Conservation (phyloP, 2,797 vertebrate species). For the Characodon lateralis region DNA sequence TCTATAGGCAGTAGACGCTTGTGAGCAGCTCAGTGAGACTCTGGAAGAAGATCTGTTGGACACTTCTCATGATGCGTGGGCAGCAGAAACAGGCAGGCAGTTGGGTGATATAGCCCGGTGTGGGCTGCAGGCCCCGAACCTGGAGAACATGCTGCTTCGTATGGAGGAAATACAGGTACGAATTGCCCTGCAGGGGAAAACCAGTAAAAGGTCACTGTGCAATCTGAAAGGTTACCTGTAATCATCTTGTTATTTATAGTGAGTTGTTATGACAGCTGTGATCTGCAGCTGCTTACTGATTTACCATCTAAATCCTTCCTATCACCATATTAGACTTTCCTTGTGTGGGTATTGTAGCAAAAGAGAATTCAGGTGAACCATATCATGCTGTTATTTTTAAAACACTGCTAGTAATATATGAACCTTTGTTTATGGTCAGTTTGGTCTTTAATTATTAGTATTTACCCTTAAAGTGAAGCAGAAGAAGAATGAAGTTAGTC, state of each 20-base stretch:
- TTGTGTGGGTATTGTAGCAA: not conserved
- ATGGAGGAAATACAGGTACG: slow-evolving; percentile 98
- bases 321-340: not conserved
- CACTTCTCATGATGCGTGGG: slow-evolving; percentile 58
- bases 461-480: not conserved
- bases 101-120: slow-evolving; percentile 49
- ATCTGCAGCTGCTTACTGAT: slow-evolving; percentile 37
- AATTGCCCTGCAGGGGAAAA: not conserved
- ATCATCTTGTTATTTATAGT: slow-evolving; percentile 50
- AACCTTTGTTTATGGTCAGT: not conserved
- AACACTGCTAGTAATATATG: not conserved
- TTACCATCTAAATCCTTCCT: not conserved
- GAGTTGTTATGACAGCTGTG: slow-evolving; percentile 44
- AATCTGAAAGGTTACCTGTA: slow-evolving; percentile 49
- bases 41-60: slow-evolving; percentile 79
- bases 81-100: slow-evolving; percentile 54
- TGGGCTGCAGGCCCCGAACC: slow-evolving; percentile 65
- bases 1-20: slow-evolving; percentile 68
- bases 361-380: not conserved
- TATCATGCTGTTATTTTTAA: not conserved
- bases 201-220: slow-evolving; percentile 35
- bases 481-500: not conserved
- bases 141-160: slow-evolving; percentile 91
- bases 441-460: not conserved
- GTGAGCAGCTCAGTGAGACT: slow-evolving; percentile 67